These are phyloP conservation scores for Stenurella melanura DNA, from an alignment of 2,888 invertebrate genomes.

Conservation along the genomic window DNA sequence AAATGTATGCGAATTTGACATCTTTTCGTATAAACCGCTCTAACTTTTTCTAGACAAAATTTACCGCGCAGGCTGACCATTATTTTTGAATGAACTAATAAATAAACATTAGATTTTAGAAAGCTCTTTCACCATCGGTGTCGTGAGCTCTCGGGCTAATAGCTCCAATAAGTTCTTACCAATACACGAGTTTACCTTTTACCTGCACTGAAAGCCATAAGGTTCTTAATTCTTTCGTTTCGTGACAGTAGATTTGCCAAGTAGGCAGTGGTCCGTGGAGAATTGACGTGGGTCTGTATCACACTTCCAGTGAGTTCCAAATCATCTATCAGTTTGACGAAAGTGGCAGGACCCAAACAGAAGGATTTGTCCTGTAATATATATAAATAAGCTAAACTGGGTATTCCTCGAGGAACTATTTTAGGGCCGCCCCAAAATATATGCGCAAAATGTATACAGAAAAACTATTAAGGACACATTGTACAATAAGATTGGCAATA, in stretches of 20 bases:
- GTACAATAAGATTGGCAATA: no score
- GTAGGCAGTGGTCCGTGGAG: slow-evolving; percentile 87
- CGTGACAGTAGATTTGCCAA: slow-evolving; percentile 80
- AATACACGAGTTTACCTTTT: slow-evolving; percentile 63
- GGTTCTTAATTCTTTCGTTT: slow-evolving; percentile 77
- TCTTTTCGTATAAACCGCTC: no score
- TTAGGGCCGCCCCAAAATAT: not conserved
- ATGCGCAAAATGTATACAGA: no score
- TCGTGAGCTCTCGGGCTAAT: no score
- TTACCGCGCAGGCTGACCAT: no score
- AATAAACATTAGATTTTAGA: no score
- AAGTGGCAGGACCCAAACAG: slow-evolving; percentile 86
- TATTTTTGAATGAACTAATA: no score
- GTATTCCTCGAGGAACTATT: not conserved
- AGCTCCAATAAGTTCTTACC: not conserved
- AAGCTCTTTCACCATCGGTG: no score
- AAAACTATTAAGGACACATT: no score
- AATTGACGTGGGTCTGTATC: slow-evolving; percentile 86
- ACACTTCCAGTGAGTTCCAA: slow-evolving; percentile 83
- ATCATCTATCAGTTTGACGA: slow-evolving; percentile 81
- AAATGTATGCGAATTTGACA: no score
- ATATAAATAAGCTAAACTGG: not conserved
- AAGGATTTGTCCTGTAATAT: slow-evolving; percentile 83
- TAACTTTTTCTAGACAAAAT: no score
- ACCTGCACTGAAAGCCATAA: slow-evolving; percentile 80